Percentiles rank a stretch among this genome's conserved stretches.
phyloP scores from a whole-genome alignment of 2,888 invertebrate genomes.

The Lepidocyrtoides sp. region DNA sequence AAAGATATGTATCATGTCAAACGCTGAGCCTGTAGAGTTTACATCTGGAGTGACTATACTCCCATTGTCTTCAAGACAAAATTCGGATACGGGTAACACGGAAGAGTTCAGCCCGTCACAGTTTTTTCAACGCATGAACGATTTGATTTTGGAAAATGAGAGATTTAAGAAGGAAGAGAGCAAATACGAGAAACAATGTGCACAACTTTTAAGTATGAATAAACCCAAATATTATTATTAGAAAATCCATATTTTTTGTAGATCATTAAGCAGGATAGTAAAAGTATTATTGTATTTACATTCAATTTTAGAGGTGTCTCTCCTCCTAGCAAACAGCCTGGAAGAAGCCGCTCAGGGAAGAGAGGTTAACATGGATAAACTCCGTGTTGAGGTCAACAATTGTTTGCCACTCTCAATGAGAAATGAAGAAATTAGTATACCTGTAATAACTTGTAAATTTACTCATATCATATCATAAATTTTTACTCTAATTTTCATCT shows the following conservation, averaged over 20 bases:
- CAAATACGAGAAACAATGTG: conserved; percentile 73
- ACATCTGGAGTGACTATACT: conserved; percentile 51
- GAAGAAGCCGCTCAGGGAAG: conserved; percentile 77
- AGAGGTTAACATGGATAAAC: conserved; percentile 77
- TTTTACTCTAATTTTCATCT: no score
- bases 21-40: conserved; percentile 67
- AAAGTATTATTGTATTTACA: neutral
- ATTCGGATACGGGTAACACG: neutral
- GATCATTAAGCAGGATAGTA: neutral
- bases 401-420: conserved; percentile 67
- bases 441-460: neutral
- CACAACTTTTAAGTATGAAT: conserved; percentile 78
- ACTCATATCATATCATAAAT: no score
- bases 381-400: conserved; percentile 69
- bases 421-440: neutral
- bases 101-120: conserved; percentile 55
- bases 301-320: conserved; percentile 61
- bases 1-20: conserved; percentile 75
- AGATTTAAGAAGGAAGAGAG: conserved; percentile 75
- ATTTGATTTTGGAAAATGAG: conserved; percentile 76
- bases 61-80: conserved; percentile 11
- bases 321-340: conserved; percentile 70
- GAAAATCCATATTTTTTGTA: no score
- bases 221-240: no score
- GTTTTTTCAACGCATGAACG: conserved; percentile 75